These are phyloP conservation scores for Lanius ludovicianus DNA, from an alignment of 2,113 vertebrate genomes.

Conservation along the genomic window DNA sequence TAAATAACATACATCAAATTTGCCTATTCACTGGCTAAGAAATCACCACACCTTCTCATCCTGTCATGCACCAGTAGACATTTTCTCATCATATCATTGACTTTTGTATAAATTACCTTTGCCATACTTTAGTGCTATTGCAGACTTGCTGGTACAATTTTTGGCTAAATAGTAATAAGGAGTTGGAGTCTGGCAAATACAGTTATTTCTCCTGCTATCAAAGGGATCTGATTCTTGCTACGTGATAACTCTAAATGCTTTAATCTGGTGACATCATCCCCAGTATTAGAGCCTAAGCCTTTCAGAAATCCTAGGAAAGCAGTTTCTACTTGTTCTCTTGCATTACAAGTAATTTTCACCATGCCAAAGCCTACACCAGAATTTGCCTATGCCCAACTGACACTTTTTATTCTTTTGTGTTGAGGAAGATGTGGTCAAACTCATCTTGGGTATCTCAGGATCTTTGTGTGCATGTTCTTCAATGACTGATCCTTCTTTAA, in stretches of 20 bases:
- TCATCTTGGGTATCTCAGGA: neutral
- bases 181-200: neutral
- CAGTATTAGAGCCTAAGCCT: neutral
- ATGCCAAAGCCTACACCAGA: neutral
- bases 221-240: neutral
- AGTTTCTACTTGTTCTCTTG: neutral
- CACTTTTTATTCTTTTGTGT: neutral
- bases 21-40: neutral
- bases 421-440: neutral
- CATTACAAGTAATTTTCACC: neutral
- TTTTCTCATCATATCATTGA: neutral
- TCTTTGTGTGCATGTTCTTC: neutral
- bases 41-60: neutral
- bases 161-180: neutral
- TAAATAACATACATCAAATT: neutral
- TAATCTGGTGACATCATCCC: neutral
- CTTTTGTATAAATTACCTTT: neutral
- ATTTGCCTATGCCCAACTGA: neutral
- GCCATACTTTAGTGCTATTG: neutral
- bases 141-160: neutral
- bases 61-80: neutral
- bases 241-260: neutral
- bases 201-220: neutral
- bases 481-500: neutral
- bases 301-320: neutral